Evolutionary conservation across 37 sponge, comb jelly and placozoan genomes (phyloP).

Genomic region (Ephydatia muelleri): DNA sequence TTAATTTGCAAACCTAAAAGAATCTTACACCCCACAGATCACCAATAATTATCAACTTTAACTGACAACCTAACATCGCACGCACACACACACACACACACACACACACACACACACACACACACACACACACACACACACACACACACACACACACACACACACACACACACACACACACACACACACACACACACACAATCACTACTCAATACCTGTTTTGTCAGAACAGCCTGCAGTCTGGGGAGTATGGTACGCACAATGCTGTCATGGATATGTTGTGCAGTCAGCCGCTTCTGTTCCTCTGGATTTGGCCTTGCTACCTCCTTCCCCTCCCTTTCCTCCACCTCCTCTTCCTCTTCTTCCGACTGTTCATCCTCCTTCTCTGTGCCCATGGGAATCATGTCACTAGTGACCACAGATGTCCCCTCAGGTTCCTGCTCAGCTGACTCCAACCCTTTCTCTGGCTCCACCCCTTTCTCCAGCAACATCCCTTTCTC

Average conservation of each 20-base stretch:
- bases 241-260: constrained; percentile 54
- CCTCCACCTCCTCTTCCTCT: constrained; percentile 9
- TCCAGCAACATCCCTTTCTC: not conserved
- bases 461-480: too few species aligned
- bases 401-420: not conserved
- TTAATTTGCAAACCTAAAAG: too few species aligned
- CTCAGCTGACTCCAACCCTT: not conserved
- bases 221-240: constrained; percentile 57
- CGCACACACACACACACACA: too few species aligned
- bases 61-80: constrained; percentile 18
- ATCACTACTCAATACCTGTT: constrained; percentile 15
- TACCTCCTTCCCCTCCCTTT: not conserved
- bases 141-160: too few species aligned
- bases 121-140: too few species aligned
- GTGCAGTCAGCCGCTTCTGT: constrained; percentile 5
- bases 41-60: not conserved
- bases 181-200: too few species aligned
- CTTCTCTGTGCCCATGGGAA: not conserved
- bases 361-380: not conserved
- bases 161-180: too few species aligned
- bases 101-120: too few species aligned
- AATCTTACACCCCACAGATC: too few species aligned
- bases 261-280: constrained; percentile 57
- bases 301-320: not conserved
- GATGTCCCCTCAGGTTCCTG: not conserved